A percentile compares a stretch with the other conserved stretches of the same genome.
Evolutionary conservation across 2,888 invertebrate species (phyloP).

Genomic region (Idaea dimidiata): DNA sequence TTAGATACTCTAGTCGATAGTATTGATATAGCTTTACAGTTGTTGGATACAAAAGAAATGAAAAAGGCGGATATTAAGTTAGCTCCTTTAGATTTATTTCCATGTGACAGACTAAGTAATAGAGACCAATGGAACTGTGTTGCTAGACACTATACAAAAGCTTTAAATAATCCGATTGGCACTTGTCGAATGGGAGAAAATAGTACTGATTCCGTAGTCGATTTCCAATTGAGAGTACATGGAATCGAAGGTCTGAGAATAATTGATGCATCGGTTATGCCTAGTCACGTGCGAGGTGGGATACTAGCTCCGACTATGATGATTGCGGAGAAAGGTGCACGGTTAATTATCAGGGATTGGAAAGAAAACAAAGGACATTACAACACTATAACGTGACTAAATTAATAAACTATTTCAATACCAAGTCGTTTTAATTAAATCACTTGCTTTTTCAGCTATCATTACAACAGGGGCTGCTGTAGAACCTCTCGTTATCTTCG

Average conservation of each 20-base stretch:
- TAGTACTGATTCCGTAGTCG: constrained; percentile 64
- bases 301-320: constrained; percentile 68
- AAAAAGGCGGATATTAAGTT: constrained; percentile 69
- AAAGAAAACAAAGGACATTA: constrained; percentile 64
- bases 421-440: constrained; percentile 72
- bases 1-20: constrained; percentile 69
- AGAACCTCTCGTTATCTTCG: constrained; percentile 69
- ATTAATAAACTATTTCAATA: constrained; percentile 58
- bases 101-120: constrained; percentile 66
- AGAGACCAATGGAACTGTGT: constrained; percentile 77
- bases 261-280: constrained; percentile 74
- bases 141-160: constrained; percentile 72
- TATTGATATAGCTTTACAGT: constrained; percentile 69
- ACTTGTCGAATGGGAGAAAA: constrained; percentile 74
- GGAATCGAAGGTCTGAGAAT: constrained; percentile 71
- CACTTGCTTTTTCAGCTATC: constrained; percentile 76
- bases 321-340: constrained; percentile 74
- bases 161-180: constrained; percentile 69
- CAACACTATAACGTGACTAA: constrained; percentile 45
- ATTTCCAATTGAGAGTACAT: constrained; percentile 63
- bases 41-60: constrained; percentile 70
- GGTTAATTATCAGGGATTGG: constrained; percentile 70
- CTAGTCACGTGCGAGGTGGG: constrained; percentile 66
- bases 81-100: constrained; percentile 69
- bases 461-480: constrained; percentile 72